Conservation (phyloP, 2,888 invertebrate genomes). For the Ochropleura plecta region DNA sequence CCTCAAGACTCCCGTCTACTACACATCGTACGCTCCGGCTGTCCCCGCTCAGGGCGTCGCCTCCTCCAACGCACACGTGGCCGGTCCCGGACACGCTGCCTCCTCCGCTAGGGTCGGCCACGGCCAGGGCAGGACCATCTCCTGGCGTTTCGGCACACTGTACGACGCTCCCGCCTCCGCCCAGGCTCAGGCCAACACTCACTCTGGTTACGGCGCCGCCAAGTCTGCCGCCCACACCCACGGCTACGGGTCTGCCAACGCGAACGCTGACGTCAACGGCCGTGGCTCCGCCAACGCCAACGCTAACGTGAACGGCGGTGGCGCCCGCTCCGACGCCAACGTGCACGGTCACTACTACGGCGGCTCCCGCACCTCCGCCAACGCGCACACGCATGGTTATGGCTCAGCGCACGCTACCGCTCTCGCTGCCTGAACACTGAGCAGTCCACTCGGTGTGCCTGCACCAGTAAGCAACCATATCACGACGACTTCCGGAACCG, state of each 20-base stretch:
- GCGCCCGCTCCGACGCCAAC: conserved; percentile 73
- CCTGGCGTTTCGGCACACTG: conserved; percentile 84
- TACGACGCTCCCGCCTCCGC: conserved; percentile 76
- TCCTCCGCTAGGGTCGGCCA: conserved; percentile 73
- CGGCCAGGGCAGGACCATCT: conserved; percentile 71
- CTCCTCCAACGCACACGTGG: conserved; percentile 78
- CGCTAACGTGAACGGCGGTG: conserved; percentile 73
- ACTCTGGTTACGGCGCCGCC: conserved; percentile 63
- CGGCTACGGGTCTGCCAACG: conserved; percentile 71
- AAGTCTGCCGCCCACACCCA: conserved; percentile 68
- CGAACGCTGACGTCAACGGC: conserved; percentile 67
- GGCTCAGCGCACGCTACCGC: conserved; percentile 82
- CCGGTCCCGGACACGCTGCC: conserved; percentile 72
- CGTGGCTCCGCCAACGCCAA: conserved; percentile 74
- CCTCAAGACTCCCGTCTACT: conserved; percentile 76
- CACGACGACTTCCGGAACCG: conserved; percentile 82
- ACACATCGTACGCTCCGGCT: conserved; percentile 70
- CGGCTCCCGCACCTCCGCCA: conserved; percentile 78
- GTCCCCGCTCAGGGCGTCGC: conserved; percentile 66
- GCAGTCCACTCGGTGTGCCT: conserved; percentile 37
- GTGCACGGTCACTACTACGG: conserved; percentile 78
- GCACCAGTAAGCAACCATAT: conserved; percentile 78
- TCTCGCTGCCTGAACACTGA: conserved; percentile 75
- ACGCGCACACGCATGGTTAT: conserved; percentile 76
- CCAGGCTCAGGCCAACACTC: conserved; percentile 63